Evolutionary conservation across 2,797 vertebrate species (phyloP), one percentile per base, ranked within the genome.

Genomic region (Eremophila alpestris): DNA sequence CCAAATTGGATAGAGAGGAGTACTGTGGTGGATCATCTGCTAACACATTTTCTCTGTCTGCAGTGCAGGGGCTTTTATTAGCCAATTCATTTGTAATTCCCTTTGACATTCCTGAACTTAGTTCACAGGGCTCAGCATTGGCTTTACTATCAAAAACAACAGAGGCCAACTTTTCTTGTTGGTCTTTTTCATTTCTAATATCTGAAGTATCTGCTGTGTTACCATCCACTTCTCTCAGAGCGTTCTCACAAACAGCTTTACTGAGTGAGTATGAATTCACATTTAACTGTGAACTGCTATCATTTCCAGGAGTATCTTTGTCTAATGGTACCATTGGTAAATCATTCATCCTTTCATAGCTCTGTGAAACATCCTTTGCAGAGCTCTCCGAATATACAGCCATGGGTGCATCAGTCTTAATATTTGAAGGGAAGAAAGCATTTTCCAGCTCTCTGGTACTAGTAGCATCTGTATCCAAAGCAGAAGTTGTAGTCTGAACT

Each of bases 371-470:
- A 71, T 95, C 97, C 46, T 96, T 96, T 13, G 34, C 23, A 82
- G 92, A 89, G 60, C 70, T 96, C 91, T 98, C 97, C 59, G 96
- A 82, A 92, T 75, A 95, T 7, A 93, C 48, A 78, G 91, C 71
- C 75, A 92, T 30, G 34, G 95, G 81, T n/a, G 70, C 51, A 65
- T 95, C 94, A 43, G 90, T 73, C 43, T 96, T 97, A 77, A 93
- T 27, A 67, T 90, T 85, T 71, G 94, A 89, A 90, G 96, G 67
- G 38, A 96, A 80, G 46, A 94, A 95, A 78, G 82, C 56, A 79
- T 95, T 96, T 92, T 97, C 95, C 49, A 24, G 74, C 45, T 98
- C 98, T 94, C 96, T 97, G 52, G 70, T 45, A 85, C 94, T 83
- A 52, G 82, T 26, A 86, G 46, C 30, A 70, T 96, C 96, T 76